These are phyloP conservation scores for Pomacea canaliculata DNA, from an alignment of 2,888 invertebrate species.

Conservation along the genomic window DNA sequence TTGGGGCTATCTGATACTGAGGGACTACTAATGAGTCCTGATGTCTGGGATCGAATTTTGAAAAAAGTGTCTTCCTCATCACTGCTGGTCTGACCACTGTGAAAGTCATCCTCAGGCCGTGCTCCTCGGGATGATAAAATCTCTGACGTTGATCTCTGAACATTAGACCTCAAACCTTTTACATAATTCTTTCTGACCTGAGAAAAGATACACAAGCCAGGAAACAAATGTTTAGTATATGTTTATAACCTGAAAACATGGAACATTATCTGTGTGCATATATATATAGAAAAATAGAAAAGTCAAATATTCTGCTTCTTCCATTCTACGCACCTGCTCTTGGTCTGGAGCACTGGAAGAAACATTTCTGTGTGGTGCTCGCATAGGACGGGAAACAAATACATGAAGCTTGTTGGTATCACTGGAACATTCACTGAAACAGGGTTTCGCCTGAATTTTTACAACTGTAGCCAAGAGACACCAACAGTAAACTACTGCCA, in stretches of 20 bases:
- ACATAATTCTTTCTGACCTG: constrained; percentile 26
- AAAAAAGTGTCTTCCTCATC: constrained; percentile 41
- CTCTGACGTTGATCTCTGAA: constrained; percentile 28
- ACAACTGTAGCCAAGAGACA: constrained; percentile 5
- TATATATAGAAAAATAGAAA: too few relatives aligned
- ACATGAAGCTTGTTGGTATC: constrained; percentile 49
- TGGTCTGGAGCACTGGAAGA: constrained; percentile 40
- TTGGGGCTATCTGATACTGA: constrained; percentile 26
- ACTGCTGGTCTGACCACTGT: constrained; percentile 46
- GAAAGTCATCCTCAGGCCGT: constrained; percentile 59
- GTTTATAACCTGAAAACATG: neutral
- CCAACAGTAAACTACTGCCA: neutral
- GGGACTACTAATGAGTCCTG: constrained; percentile 42
- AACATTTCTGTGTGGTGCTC: constrained; percentile 52
- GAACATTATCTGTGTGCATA: too few relatives aligned
- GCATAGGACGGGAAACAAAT: constrained; percentile 60
- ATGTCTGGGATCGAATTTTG: constrained; percentile 5
- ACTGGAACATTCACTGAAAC: constrained; percentile 44
- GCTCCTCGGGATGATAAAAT: constrained; percentile 46
- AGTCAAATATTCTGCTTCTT: too few relatives aligned
- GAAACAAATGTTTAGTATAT: neutral
- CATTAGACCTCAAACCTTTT: constrained; percentile 26
- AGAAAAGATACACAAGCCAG: neutral
- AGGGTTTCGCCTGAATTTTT: neutral
- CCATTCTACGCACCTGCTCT: constrained; percentile 16